phyloP scores from a whole-genome alignment of 2,797 vertebrate species.

The Leptoclinus maculatus region DNA sequence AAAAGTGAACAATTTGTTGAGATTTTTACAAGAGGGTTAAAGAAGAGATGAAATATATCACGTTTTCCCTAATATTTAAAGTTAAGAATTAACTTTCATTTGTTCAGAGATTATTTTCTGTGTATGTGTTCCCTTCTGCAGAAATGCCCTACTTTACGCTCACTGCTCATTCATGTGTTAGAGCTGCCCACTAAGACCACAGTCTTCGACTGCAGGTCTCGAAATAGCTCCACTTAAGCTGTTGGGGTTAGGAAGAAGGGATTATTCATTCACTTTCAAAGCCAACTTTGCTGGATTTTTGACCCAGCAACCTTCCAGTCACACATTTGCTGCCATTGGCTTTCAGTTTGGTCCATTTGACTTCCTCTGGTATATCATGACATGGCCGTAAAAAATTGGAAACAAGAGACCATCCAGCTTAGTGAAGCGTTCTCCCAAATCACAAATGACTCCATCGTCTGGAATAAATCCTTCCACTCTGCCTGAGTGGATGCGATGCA shows the following conservation, averaged over 20 bases:
- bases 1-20: conserved; percentile 26
- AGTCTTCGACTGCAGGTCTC: conserved; percentile 62
- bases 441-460: conserved; percentile 47
- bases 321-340: conserved; percentile 37
- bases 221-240: conserved; percentile 73
- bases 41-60: neutral
- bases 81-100: conserved; percentile 16
- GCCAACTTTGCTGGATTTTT: conserved; percentile 59
- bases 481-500: conserved; percentile 38
- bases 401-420: conserved; percentile 44
- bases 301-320: conserved; percentile 54
- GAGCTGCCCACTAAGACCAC: conserved; percentile 66
- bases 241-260: conserved; percentile 62
- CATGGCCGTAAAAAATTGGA: conserved; percentile 40
- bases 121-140: conserved; percentile 22
- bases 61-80: conserved; percentile 21
- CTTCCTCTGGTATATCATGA: conserved; percentile 44
- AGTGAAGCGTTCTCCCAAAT: conserved; percentile 46
- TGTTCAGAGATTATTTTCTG: conserved; percentile 16
- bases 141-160: conserved; percentile 55
- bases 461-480: conserved; percentile 59
- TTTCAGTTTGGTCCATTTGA: conserved; percentile 46
- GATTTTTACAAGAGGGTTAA: conserved; percentile 39
- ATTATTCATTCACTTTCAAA: conserved; percentile 70
- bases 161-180: conserved; percentile 55